Conservation (phyloP, 1,140 invertebrate species). For the Aphaenogaster rudis region DNA sequence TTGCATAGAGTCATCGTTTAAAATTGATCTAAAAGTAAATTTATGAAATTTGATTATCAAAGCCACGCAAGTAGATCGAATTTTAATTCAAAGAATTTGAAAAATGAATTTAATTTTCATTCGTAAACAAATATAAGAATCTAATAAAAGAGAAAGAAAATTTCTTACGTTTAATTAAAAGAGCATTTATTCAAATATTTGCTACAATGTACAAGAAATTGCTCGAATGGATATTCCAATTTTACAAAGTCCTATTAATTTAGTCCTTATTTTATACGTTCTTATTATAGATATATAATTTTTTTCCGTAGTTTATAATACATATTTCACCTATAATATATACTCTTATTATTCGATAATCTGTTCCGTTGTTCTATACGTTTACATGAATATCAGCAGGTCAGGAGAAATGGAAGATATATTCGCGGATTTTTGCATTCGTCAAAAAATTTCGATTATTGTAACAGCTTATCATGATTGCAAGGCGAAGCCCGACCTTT, state of each 20-base stretch:
- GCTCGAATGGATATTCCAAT: neutral
- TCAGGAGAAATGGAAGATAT: constrained; percentile 33
- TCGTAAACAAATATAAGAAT: neutral
- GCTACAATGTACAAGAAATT: constrained; percentile 11
- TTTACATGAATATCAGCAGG: constrained; percentile 9
- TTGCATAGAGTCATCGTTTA: neutral
- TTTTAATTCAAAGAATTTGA: neutral
- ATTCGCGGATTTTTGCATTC: neutral
- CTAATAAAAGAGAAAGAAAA: neutral
- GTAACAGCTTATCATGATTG: constrained; percentile 20
- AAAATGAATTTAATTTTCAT: constrained; percentile 15
- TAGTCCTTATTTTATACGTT: constrained; percentile 18
- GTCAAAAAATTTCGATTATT: constrained; percentile 5
- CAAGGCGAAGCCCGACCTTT: constrained; percentile 20
- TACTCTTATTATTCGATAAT: neutral
- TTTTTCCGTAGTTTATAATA: neutral
- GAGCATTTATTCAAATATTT: constrained; percentile 58
- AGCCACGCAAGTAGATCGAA: neutral
- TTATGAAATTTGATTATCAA: neutral
- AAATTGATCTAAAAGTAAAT: constrained; percentile 10
- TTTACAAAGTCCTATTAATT: constrained; percentile 3
- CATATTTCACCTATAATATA: neutral
- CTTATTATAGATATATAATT: neutral
- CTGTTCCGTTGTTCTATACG: neutral
- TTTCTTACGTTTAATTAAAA: constrained; percentile 16